Base-by-base conservation (phyloP, 2,113 vertebrate species). In the Misgurnus mizolepis region DNA sequence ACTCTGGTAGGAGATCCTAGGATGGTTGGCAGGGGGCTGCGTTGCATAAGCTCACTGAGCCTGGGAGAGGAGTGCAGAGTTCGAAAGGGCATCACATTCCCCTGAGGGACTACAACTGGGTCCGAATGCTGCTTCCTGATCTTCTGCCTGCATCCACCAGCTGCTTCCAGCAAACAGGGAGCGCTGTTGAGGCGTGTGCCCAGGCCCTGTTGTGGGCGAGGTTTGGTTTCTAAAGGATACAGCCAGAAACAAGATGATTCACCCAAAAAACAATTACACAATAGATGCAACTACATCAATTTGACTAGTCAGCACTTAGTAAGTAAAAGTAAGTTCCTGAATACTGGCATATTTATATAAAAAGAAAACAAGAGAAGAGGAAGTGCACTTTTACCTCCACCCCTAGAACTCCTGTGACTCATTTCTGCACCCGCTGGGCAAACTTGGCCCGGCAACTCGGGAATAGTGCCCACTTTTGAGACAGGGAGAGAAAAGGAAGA, bases 161-260 rank as follows among this genome's bases (percentile, higher is more conserved):
- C 82, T 53, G 87, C 90, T 85, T 98, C 97, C 0, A 94, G 91
- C 84, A 98, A 90, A 87, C 96, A 98, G 90, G 98, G 98, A 85
- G 97, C 98, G 0, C 98, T 99, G 94, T 98, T 96, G 68, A 99
- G 95, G 72, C 96, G 94, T 14, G 93, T 93, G 71, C 96, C 96
- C 85, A 98, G 93, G 9, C 96, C 95, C n/a, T 89, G 92, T 27
- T 89, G 92, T 17, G 87, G 50, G 1, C 72, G 64, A 5, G 75
- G 66, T 77, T 75, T 88, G 34, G 80, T 60, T 65, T 91, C 91
- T 2, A 55, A 86, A 83, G 88, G 39, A 67, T 79, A 80, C 89
- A 47, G 82, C 56, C 50, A 27, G 40, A 39, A 15, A 53, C 14
- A 62, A 56, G 8, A 11, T 12, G 5, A 75, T 66, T 60, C 50